phyloP scores from a whole-genome alignment of 2,113 vertebrate genomes.

The Oryzias woworae region DNA sequence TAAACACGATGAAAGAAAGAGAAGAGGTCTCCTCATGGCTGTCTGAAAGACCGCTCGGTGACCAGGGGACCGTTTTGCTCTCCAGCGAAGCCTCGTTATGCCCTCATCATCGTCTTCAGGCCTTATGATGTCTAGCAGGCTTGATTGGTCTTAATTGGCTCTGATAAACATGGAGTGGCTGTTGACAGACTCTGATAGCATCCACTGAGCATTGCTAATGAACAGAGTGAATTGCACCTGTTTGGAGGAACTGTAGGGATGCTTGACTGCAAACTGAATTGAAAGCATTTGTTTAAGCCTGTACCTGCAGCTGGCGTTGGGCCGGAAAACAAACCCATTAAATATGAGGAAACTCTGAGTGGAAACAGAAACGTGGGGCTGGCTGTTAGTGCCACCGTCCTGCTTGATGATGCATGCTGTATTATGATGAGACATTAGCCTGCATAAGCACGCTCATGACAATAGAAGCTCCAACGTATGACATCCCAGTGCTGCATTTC shows the following conservation, averaged over 20 bases:
- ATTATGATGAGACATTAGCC: constrained; percentile 60
- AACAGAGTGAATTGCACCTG: constrained; percentile 63
- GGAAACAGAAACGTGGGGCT: constrained; percentile 24
- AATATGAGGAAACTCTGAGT: not conserved
- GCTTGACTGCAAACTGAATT: constrained; percentile 38
- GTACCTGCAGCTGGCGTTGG: constrained; percentile 25
- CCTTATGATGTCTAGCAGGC: constrained; percentile 69
- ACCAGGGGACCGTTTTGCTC: constrained; percentile 51
- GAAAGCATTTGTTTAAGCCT: constrained; percentile 33
- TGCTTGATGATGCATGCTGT: constrained; percentile 56
- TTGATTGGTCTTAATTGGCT: constrained; percentile 76
- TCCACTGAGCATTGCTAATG: constrained; percentile 63
- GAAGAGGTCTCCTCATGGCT: constrained; percentile 11
- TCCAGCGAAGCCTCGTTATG: constrained; percentile 61
- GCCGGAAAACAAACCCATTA: constrained; percentile 4
- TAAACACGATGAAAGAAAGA: constrained; percentile 38
- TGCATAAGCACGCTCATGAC: constrained; percentile 61
- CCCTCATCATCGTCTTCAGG: constrained; percentile 58
- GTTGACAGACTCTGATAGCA: constrained; percentile 72
- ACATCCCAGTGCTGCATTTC: constrained; percentile 65
- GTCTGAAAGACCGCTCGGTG: constrained; percentile 38
- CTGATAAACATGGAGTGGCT: constrained; percentile 75
- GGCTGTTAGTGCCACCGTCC: constrained; percentile 28
- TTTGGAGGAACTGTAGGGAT: constrained; percentile 35
- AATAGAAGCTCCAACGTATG: constrained; percentile 63